A percentile compares a stretch with the other conserved stretches of the same genome.
Conservation (phyloP, 2,888 invertebrate species). For the Odontocolon sp. region DNA sequence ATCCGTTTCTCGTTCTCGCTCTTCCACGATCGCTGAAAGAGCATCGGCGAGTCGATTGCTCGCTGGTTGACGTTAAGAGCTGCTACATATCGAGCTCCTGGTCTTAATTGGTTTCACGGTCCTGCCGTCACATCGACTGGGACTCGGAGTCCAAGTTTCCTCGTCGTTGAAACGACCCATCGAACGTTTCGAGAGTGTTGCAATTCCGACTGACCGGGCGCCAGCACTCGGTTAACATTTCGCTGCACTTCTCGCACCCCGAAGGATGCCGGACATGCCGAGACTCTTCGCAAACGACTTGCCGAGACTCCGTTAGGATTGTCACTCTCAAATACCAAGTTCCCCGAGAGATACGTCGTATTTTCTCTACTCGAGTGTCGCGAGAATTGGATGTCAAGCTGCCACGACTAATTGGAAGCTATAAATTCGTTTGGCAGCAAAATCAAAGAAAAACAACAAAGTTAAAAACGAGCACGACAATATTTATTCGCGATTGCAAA, state of each 20-base stretch:
- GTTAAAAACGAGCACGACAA: neutral
- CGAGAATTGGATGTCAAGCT: constrained; percentile 63
- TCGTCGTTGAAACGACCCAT: constrained; percentile 43
- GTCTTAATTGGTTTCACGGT: constrained; percentile 56
- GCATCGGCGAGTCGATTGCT: constrained; percentile 42
- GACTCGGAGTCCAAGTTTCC: constrained; percentile 16
- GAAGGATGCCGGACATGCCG: constrained; percentile 67
- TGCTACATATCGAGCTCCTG: constrained; percentile 51
- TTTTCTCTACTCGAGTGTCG: constrained; percentile 29
- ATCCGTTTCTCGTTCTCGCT: constrained; percentile 20
- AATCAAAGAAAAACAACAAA: neutral
- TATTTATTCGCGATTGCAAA: constrained; percentile 23
- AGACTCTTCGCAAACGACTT: constrained; percentile 16
- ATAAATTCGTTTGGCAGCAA: constrained; percentile 68
- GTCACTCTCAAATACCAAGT: constrained; percentile 67
- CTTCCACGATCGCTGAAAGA: constrained; percentile 33
- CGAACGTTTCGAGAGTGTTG: constrained; percentile 28
- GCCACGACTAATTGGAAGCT: constrained; percentile 76
- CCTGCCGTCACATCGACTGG: constrained; percentile 35
- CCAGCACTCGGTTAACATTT: constrained; percentile 24
- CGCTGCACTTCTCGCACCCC: constrained; percentile 38
- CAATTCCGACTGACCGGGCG: constrained; percentile 20
- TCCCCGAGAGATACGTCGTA: constrained; percentile 35
- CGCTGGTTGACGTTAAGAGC: constrained; percentile 56
- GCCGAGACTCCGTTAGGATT: constrained; percentile 72